Percentiles rank a stretch among this genome's conserved stretches.
Conservation (phyloP, 2,113 vertebrate species). For the Crocuta crocuta region DNA sequence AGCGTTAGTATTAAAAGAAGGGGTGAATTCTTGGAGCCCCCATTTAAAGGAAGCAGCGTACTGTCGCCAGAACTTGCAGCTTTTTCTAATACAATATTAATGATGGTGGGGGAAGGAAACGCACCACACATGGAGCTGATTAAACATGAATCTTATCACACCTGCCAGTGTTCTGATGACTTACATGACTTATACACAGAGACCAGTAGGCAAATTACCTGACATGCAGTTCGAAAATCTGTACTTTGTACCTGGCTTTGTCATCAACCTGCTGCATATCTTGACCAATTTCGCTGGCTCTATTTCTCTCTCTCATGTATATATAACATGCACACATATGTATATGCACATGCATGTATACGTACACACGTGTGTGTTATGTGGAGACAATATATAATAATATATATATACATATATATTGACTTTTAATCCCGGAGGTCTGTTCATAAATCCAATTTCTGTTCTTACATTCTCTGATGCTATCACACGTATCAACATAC, state of each 20-base stretch:
- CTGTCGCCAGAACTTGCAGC: constrained; percentile 48
- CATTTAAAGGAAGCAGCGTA: constrained; percentile 59
- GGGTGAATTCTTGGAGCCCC: constrained; percentile 47
- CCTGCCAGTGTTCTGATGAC: constrained; percentile 48
- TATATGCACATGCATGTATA: no score
- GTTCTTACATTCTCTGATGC: not conserved
- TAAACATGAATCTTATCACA: constrained; percentile 66
- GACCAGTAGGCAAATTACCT: constrained; percentile 25
- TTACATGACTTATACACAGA: not conserved
- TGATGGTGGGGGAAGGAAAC: constrained; percentile 34
- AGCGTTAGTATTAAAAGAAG: constrained; percentile 57
- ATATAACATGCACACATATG: not conserved
- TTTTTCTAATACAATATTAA: constrained; percentile 60
- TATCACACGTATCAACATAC: not conserved
- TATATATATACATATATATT: not conserved
- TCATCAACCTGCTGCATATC: not conserved
- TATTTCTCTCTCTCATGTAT: not conserved
- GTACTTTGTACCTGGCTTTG: not conserved
- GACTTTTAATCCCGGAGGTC: not conserved
- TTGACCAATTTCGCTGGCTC: constrained; percentile 3
- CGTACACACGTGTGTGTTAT: not conserved
- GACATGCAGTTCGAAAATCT: constrained; percentile 34
- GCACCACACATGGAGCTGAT: constrained; percentile 62
- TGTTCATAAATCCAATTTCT: constrained; percentile 33
- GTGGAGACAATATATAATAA: not conserved